A percentile compares a stretch with the other conserved stretches of the same genome.
These are phyloP conservation scores for Trochalopteron elliotii DNA, from an alignment of 2,113 vertebrate genomes.

Conservation along the genomic window DNA sequence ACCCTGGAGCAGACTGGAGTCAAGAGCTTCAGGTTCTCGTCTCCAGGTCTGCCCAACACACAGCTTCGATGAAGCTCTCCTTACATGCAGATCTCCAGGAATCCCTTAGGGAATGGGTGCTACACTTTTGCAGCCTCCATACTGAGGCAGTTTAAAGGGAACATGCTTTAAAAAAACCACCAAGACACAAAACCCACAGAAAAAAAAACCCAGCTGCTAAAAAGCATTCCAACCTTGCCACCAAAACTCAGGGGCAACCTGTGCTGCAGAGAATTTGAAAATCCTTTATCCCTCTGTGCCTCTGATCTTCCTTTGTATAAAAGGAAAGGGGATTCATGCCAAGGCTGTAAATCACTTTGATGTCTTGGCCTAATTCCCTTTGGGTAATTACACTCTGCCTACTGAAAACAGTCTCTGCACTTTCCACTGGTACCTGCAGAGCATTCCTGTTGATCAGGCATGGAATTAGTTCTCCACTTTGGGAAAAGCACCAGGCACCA, in stretches of 20 bases:
- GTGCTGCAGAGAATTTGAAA: slow-evolving; percentile 18
- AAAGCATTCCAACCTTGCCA: slow-evolving; percentile 21
- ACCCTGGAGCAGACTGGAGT: not conserved
- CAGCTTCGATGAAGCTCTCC: not conserved
- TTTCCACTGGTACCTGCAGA: not conserved
- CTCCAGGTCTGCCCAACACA: not conserved
- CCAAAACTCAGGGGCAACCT: slow-evolving; percentile 33
- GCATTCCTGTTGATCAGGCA: not conserved
- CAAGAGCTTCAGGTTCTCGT: not conserved
- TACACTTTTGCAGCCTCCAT: not conserved
- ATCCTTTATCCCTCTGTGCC: not conserved
- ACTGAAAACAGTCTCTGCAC: not conserved
- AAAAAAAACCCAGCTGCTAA: not conserved
- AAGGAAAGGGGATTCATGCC: slow-evolving; percentile 33
- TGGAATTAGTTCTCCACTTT: not conserved
- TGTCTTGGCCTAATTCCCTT: slow-evolving; percentile 57
- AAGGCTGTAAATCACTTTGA: slow-evolving; percentile 58
- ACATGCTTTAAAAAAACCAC: not conserved
- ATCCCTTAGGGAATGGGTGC: not conserved
- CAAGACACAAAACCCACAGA: not conserved
- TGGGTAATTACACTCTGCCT: slow-evolving; percentile 38
- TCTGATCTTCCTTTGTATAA: slow-evolving; percentile 35
- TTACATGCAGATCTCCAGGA: not conserved
- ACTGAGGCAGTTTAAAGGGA: not conserved
- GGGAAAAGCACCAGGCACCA: not conserved